Base-by-base conservation (phyloP, 2,113 vertebrate species). In the Macquaria ambigua region DNA sequence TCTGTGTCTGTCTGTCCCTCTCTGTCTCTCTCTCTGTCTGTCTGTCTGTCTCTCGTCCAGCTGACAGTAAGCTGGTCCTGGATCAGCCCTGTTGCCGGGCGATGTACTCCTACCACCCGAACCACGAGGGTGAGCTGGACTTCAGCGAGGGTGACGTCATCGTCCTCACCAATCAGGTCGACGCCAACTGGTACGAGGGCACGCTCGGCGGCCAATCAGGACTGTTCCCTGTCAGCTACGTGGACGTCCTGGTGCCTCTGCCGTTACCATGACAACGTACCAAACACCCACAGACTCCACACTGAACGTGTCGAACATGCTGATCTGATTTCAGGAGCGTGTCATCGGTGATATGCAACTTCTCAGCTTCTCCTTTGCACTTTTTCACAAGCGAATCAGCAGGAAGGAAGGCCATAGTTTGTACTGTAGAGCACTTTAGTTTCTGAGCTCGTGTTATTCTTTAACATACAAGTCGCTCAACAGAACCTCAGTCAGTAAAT, bases 131-230 rank as follows among this genome's bases (percentile, higher is more conserved):
- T 3, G 90, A 92, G 81, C 79, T 92, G 67, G 61, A 63, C 81
- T 92, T 92, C 76, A 74, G 14, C 37, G 96, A 97, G 95, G 97
- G 97, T 6, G 97, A 98, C 93, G 23, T 98, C 95, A 98, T 98
- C 88, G 94, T 96, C 67, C 86, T 99, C 84, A 97, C 97, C 77
- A 96, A 94, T 87, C 97, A 96, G 88, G 96, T 97, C 12, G 97
- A 99, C 73, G 95, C 96, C 74, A 97, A 98, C 95, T 98, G 98
- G 98, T 98, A 95, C 4, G 97, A 98, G 88, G 98, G 98, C 20
- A 91, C 95, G 91, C 88, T 97, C 2, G 94, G 85, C 0, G 95
- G 96, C 71, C 93, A 95, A 11, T 97, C 97, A 1, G 98, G 97
- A 25, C 97, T 98, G 93, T 97, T 98, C 92, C 98, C 98, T 37